Percentiles rank a stretch among this genome's conserved stretches.
phyloP scores from a whole-genome alignment of 2,113 vertebrate genomes.

The Cavia aperea region DNA sequence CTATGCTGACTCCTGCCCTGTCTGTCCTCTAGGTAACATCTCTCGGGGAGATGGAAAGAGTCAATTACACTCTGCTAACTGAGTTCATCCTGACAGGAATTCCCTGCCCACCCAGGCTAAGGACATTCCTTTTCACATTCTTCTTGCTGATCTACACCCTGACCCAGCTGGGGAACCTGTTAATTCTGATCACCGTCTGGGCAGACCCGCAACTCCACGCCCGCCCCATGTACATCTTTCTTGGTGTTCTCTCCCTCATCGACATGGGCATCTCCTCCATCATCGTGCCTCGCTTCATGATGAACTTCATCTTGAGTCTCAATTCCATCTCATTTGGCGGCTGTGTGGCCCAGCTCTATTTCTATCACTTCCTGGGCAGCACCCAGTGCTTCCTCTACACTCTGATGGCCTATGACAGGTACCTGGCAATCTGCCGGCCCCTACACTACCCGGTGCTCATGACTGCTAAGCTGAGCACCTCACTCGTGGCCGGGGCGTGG shows the following conservation, averaged over 20 bases:
- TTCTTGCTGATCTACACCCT: constrained; percentile 66
- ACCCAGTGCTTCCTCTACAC: constrained; percentile 74
- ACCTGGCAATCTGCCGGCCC: constrained; percentile 75
- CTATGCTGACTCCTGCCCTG: background rate
- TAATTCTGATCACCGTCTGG: constrained; percentile 63
- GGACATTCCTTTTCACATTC: constrained; percentile 55
- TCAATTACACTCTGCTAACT: constrained; percentile 56
- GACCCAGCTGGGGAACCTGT: constrained; percentile 68
- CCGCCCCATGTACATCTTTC: constrained; percentile 71
- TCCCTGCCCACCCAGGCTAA: constrained; percentile 54
- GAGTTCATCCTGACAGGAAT: constrained; percentile 66
- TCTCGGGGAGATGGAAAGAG: constrained; percentile 39
- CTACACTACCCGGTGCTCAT: constrained; percentile 74
- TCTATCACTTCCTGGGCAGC: constrained; percentile 65
- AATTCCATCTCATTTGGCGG: constrained; percentile 68
- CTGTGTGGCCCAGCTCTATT: constrained; percentile 77
- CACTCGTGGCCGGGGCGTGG: constrained; percentile 63
- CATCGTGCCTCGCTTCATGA: constrained; percentile 62
- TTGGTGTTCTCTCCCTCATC: constrained; percentile 67
- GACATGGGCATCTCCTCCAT: constrained; percentile 71
- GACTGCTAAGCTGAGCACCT: constrained; percentile 60
- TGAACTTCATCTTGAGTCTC: constrained; percentile 45
- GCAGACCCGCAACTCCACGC: constrained; percentile 56
- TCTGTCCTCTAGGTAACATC: constrained; percentile 23
- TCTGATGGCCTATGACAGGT: constrained; percentile 78